These are phyloP conservation scores for Sminthopsis crassicaudata DNA, from an alignment of 2,113 vertebrate genomes.

Conservation along the genomic window DNA sequence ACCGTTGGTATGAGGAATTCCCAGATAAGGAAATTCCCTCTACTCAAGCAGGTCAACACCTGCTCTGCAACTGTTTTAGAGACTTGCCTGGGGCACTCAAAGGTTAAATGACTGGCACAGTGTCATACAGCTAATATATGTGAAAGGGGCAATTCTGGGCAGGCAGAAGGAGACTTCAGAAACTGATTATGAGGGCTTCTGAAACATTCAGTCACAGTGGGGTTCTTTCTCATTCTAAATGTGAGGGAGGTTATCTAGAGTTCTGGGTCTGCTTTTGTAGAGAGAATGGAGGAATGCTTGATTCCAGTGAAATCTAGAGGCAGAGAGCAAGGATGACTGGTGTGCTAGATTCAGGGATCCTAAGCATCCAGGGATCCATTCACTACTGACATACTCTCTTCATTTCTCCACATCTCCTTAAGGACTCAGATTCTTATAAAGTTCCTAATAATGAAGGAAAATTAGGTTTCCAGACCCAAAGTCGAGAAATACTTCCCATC, in stretches of 20 bases:
- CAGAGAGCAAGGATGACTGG: not conserved
- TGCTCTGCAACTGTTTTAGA: not conserved
- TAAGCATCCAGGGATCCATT: not conserved
- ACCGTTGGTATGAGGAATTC: not conserved
- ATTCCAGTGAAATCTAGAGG: not conserved
- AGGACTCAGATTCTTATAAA: not conserved
- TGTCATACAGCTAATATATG: not conserved
- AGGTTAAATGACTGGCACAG: not conserved
- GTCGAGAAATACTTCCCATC: not conserved
- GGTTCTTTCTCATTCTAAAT: not conserved
- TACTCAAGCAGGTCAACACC: not conserved
- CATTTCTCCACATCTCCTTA: too few relatives aligned
- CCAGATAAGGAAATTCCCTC: not conserved
- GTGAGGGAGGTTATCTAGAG: not conserved
- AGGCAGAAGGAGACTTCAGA: not conserved
- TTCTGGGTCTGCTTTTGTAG: not conserved
- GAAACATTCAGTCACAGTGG: not conserved
- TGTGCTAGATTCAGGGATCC: not conserved
- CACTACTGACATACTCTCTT: not conserved
- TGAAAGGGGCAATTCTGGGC: not conserved
- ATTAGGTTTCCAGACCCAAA: not conserved
- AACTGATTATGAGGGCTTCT: not conserved
- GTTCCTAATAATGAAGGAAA: not conserved
- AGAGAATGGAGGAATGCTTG: not conserved
- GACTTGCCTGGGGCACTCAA: not conserved